Percentiles rank a stretch among this genome's conserved stretches.
These are phyloP conservation scores for Callopanchax toddi DNA, from an alignment of 2,113 vertebrate genomes.

Conservation along the genomic window DNA sequence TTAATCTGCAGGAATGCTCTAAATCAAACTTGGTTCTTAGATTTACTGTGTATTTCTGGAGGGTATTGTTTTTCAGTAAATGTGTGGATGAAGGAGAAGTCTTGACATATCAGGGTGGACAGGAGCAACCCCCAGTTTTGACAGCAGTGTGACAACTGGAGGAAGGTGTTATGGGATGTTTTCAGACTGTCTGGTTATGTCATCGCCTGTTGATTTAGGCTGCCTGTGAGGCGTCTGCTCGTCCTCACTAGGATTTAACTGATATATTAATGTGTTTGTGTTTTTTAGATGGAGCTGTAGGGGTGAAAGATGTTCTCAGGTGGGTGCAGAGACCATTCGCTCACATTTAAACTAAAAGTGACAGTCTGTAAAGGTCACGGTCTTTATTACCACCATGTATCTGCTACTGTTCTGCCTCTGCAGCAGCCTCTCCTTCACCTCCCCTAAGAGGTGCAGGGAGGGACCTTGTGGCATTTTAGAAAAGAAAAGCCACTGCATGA, in stretches of 20 bases:
- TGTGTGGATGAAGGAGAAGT: background rate
- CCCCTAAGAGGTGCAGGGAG: constrained; percentile 32
- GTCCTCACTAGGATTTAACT: too few relatives aligned
- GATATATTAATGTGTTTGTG: too few relatives aligned
- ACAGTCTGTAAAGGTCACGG: constrained; percentile 70
- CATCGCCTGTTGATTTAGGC: constrained; percentile 61
- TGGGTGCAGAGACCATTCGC: constrained; percentile 9
- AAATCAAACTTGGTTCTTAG: too few relatives aligned
- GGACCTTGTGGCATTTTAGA: constrained; percentile 66
- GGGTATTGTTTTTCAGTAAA: too few relatives aligned
- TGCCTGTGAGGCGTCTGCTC: constrained; percentile 15
- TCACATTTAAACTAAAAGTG: constrained; percentile 53
- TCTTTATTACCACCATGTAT: constrained; percentile 35
- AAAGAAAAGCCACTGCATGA: constrained; percentile 22
- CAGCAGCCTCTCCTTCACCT: constrained; percentile 13
- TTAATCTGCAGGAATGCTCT: too few relatives aligned
- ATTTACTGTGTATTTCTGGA: too few relatives aligned
- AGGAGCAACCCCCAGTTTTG: constrained; percentile 42
- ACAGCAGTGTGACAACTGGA: constrained; percentile 32
- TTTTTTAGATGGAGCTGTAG: background rate
- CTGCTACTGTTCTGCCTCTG: background rate
- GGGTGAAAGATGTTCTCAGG: constrained; percentile 24
- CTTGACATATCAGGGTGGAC: constrained; percentile 53
- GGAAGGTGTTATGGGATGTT: constrained; percentile 49
- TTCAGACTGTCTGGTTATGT: constrained; percentile 50